Evolutionary conservation across 2,113 vertebrate species (phyloP).

Genomic region (Meriones unguiculatus): DNA sequence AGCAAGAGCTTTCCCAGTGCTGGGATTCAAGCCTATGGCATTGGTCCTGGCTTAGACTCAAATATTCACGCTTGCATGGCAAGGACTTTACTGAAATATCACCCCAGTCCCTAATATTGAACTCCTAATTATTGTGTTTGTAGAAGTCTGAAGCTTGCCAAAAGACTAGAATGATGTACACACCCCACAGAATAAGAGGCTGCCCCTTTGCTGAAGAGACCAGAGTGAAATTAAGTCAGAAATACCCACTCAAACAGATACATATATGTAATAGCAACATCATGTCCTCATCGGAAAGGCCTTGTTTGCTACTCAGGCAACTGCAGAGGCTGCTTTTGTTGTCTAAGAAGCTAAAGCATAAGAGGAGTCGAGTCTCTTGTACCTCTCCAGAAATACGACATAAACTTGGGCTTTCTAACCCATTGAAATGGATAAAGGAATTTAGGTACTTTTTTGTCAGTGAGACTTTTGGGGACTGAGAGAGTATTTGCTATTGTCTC

Average conservation of each 20-base stretch:
- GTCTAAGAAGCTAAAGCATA: background rate
- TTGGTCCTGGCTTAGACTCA: background rate
- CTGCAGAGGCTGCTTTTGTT: background rate
- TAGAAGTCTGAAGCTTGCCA: background rate
- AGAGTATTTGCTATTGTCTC: background rate
- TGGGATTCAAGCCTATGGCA: background rate
- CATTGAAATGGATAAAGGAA: conserved; percentile 9
- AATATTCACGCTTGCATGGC: background rate
- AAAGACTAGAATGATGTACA: background rate
- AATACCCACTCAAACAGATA: background rate
- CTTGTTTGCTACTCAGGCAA: background rate
- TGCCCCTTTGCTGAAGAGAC: background rate
- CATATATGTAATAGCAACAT: background rate
- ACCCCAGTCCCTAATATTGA: background rate
- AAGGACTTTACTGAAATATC: background rate
- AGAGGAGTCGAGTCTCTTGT: background rate
- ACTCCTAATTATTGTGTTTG: background rate
- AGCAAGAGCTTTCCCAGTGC: background rate
- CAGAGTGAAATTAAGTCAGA: background rate
- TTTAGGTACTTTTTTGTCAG: background rate
- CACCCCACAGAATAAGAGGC: background rate
- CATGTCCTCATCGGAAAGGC: background rate
- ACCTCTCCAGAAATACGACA: background rate
- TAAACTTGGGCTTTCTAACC: background rate
- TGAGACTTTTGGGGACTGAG: background rate